phyloP scores from a whole-genome alignment of 2,113 vertebrate species.

The Syngnathoides biaculeatus region DNA sequence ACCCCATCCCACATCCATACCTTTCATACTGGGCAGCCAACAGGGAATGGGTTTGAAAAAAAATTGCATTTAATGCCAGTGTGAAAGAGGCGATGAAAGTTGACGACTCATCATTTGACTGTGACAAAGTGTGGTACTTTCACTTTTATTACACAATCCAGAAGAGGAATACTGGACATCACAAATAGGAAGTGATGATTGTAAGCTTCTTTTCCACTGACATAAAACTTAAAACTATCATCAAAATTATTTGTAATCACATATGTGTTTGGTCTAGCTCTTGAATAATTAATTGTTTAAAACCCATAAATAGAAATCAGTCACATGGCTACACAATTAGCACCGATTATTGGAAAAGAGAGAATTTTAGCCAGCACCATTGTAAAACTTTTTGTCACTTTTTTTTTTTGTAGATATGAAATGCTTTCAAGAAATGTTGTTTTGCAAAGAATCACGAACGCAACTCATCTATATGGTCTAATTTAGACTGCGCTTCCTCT shows the following conservation, averaged over 20 bases:
- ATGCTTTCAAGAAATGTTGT: background rate
- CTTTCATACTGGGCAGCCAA: background rate
- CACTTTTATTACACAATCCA: constrained; percentile 22
- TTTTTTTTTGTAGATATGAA: background rate
- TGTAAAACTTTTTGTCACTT: background rate
- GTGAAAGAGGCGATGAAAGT: background rate
- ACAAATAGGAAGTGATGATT: constrained; percentile 39
- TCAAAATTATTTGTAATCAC: background rate
- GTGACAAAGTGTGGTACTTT: background rate
- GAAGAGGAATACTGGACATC: background rate
- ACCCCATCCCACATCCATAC: background rate
- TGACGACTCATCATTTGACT: constrained; percentile 26
- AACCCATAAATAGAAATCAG: background rate
- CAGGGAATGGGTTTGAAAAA: background rate
- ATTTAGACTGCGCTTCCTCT: background rate
- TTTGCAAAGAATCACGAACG: background rate
- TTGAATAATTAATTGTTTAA: background rate
- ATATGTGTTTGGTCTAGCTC: background rate
- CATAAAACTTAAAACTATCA: background rate
- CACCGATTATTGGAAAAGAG: background rate
- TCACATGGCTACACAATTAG: background rate
- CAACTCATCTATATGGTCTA: background rate
- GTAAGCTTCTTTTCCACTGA: background rate
- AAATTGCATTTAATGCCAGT: background rate
- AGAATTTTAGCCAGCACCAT: background rate